Conservation (phyloP, 2,888 invertebrate genomes). For the Linhomoeus sp. region DNA sequence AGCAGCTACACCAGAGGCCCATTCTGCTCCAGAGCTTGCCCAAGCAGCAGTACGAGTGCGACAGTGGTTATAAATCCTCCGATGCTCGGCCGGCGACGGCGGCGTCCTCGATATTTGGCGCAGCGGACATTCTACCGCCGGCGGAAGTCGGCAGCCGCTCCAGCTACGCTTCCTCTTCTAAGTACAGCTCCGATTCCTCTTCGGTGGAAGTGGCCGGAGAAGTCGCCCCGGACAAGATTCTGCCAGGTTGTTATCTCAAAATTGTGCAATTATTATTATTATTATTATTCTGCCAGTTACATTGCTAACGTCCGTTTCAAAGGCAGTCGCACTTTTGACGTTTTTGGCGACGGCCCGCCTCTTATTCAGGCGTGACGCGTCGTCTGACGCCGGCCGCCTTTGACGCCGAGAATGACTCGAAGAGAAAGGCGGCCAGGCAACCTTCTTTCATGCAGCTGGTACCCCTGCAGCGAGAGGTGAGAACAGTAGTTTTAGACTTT, state of each 20-base stretch:
- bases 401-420: slow-evolving; percentile 1
- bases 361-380: slow-evolving; percentile 2
- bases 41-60: slow-evolving; percentile 4
- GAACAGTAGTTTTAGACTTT: no score
- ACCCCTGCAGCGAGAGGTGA: slow-evolving; percentile 4
- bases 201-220: no score
- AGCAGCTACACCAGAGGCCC: slow-evolving; percentile 1
- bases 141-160: background rate
- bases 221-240: no score
- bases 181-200: background rate
- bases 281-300: no score
- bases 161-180: background rate
- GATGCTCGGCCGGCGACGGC: background rate
- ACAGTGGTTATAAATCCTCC: no score
- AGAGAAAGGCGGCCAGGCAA: background rate
- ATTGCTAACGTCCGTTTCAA: no score
- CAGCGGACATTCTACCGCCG: background rate
- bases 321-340: no score
- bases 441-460: slow-evolving; percentile 1
- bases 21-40: slow-evolving; percentile 3
- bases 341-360: no score
- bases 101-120: background rate
- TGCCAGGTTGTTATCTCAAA: no score
- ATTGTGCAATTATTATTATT: no score
- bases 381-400: background rate